A percentile compares a stretch with the other conserved stretches of the same genome.
These are phyloP conservation scores for Paracyclopina nana DNA, from an alignment of 1,140 invertebrate species.

Conservation along the genomic window DNA sequence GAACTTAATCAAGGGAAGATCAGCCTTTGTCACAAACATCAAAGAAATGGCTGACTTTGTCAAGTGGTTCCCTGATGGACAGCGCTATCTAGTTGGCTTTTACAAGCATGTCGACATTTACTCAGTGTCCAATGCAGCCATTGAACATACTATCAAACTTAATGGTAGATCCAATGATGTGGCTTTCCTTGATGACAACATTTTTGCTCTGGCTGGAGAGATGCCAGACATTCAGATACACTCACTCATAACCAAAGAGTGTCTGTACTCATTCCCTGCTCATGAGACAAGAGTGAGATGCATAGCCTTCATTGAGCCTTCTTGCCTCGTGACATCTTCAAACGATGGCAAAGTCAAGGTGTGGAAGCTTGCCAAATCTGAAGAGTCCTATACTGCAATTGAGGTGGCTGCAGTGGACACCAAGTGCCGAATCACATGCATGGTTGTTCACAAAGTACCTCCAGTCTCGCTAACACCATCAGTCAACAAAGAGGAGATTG, in stretches of 20 bases:
- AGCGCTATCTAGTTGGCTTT: constrained; percentile 46
- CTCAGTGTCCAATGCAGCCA: constrained; percentile 39
- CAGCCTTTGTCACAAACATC: constrained; percentile 68
- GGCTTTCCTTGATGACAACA: constrained; percentile 30
- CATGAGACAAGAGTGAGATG: constrained; percentile 47
- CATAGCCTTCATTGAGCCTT: constrained; percentile 28
- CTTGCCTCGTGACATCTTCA: constrained; percentile 38
- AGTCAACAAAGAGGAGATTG: too few relatives aligned
- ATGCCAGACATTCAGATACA: constrained; percentile 43
- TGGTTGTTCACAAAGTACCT: not conserved
- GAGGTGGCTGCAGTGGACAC: not conserved
- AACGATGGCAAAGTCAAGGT: constrained; percentile 57
- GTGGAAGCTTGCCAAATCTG: constrained; percentile 34
- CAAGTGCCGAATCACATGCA: constrained; percentile 17
- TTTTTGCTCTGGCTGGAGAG: constrained; percentile 44
- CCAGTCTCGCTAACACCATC: too few relatives aligned
- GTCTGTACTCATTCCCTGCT: constrained; percentile 32
- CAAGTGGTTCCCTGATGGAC: constrained; percentile 38
- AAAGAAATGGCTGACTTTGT: constrained; percentile 28
- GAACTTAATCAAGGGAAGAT: constrained; percentile 77
- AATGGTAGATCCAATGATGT: constrained; percentile 23
- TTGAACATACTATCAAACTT: constrained; percentile 23
- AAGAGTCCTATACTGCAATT: not conserved
- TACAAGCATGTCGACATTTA: constrained; percentile 50
- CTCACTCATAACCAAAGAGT: constrained; percentile 29